phyloP scores from a whole-genome alignment of 2,113 vertebrate species.

The Syngnathus floridae region DNA sequence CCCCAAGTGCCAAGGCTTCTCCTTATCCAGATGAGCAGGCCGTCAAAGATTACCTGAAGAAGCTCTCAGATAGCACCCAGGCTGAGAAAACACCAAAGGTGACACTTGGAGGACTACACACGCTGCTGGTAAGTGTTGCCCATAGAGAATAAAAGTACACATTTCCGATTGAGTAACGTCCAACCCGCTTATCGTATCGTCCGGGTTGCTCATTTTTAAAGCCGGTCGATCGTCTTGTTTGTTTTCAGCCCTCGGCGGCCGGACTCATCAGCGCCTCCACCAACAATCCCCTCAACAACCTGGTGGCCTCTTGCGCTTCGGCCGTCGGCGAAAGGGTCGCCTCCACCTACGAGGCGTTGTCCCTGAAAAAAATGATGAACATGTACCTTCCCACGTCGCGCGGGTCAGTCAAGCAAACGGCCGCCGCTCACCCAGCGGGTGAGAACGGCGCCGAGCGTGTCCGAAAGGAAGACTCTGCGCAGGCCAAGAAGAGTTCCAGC shows the following conservation, averaged over 20 bases:
- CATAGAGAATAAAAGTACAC: background rate
- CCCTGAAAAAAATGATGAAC: slow-evolving; percentile 93
- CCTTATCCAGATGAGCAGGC: slow-evolving; percentile 73
- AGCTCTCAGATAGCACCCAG: slow-evolving; percentile 66
- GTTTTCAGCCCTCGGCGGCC: slow-evolving; percentile 58
- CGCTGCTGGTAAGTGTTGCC: slow-evolving; percentile 55
- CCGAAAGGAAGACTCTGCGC: slow-evolving; percentile 80
- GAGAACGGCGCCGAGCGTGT: slow-evolving; percentile 75
- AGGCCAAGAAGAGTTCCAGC: slow-evolving; percentile 95
- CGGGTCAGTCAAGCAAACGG: background rate
- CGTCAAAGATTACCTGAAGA: slow-evolving; percentile 73
- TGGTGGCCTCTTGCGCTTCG: slow-evolving; percentile 90
- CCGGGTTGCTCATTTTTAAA: background rate
- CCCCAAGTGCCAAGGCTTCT: slow-evolving; percentile 46
- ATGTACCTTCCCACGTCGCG: slow-evolving; percentile 73
- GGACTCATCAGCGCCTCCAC: slow-evolving; percentile 51
- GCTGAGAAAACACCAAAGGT: slow-evolving; percentile 48
- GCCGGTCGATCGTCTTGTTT: no score
- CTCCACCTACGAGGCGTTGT: slow-evolving; percentile 90
- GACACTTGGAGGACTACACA: slow-evolving; percentile 39
- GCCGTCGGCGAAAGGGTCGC: slow-evolving; percentile 89
- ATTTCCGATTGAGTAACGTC: background rate
- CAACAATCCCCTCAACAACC: slow-evolving; percentile 77
- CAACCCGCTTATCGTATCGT: background rate
- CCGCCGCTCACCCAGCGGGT: slow-evolving; percentile 40